These are phyloP conservation scores for Cyanoramphus novaezelandiae DNA, from an alignment of 2,113 vertebrate genomes.

Conservation along the genomic window DNA sequence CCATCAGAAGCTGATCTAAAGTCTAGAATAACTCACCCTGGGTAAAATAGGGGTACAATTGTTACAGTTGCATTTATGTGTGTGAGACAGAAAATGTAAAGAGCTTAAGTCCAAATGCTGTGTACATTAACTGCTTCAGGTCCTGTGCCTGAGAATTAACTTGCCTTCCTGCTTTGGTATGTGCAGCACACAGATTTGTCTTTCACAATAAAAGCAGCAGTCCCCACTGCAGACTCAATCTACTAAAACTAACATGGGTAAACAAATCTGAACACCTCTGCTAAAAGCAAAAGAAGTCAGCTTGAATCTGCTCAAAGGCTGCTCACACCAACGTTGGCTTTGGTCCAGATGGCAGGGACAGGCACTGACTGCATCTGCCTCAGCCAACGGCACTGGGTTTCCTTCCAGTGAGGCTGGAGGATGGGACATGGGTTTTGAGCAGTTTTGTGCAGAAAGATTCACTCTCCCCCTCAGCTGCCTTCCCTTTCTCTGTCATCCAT, in stretches of 20 bases:
- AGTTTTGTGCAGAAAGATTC: neutral
- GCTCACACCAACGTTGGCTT: fast-evolving
- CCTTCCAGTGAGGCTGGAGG: no score
- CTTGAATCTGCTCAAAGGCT: neutral
- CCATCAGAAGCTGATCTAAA: neutral
- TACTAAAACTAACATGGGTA: neutral
- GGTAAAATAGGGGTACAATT: no score
- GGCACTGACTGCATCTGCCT: neutral
- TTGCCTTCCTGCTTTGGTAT: fast-evolving
- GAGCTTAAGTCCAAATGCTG: neutral
- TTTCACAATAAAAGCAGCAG: neutral
- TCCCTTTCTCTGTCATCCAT: neutral
- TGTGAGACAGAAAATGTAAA: neutral
- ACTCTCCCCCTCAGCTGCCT: neutral
- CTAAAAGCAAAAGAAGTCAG: neutral
- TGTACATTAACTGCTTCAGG: neutral
- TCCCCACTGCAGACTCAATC: neutral
- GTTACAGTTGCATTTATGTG: neutral
- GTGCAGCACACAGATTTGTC: no score
- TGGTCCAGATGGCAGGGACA: neutral
- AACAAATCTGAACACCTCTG: fast-evolving
- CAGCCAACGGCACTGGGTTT: neutral
- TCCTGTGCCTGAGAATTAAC: no score
- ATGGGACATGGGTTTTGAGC: neutral
- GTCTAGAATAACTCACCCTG: neutral